phyloP scores from a whole-genome alignment of 2,113 vertebrate species.

The Oceanodroma tethys region DNA sequence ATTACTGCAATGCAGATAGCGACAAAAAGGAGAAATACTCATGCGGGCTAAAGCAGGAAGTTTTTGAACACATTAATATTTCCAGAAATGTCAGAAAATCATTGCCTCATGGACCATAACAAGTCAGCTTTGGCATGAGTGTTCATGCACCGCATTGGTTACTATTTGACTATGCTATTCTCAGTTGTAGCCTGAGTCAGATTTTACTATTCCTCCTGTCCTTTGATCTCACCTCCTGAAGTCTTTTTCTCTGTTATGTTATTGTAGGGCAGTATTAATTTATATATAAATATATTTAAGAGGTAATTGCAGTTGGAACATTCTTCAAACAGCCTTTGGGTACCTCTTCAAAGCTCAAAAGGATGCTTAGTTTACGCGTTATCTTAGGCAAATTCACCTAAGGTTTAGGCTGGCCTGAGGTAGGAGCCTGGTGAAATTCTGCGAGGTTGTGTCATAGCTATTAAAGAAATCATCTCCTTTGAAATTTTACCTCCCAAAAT shows the following conservation, averaged over 20 bases:
- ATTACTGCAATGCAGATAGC: not conserved
- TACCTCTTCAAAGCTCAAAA: conserved; percentile 15
- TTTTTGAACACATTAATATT: not conserved
- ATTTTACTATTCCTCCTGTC: not conserved
- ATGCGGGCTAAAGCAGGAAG: not conserved
- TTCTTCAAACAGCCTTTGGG: conserved; percentile 17
- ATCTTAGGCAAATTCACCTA: not conserved
- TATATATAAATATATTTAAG: conserved; percentile 15
- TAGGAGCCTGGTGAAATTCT: not conserved
- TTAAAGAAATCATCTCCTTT: not conserved
- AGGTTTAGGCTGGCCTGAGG: not conserved
- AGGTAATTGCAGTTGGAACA: not conserved
- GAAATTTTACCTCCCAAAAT: not conserved
- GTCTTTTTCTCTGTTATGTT: not conserved
- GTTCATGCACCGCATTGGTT: not conserved
- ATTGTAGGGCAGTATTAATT: not conserved
- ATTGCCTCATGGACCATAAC: not conserved
- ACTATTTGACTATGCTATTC: not conserved
- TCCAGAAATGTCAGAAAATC: not conserved
- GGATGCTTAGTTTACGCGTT: not conserved
- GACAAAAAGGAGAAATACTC: not conserved
- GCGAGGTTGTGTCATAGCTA: not conserved
- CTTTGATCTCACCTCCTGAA: conserved; percentile 24
- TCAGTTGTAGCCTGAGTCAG: not conserved
- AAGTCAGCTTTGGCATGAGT: not conserved